Conservation (phyloP, 2,888 invertebrate species). For the Chironomus riparius region DNA sequence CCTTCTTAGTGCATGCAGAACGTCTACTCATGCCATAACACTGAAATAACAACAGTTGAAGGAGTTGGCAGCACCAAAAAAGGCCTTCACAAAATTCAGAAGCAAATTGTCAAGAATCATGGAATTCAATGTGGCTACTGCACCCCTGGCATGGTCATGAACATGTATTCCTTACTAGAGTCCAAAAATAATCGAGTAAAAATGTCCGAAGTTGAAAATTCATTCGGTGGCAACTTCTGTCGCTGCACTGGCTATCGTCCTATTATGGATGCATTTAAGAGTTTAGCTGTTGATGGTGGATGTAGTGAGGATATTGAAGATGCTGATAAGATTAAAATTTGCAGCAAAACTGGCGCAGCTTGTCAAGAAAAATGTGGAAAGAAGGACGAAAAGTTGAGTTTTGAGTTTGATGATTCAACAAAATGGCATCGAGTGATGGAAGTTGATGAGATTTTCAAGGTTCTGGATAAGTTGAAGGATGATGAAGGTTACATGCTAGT, state of each 20-base stretch:
- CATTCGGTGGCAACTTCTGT: constrained; percentile 69
- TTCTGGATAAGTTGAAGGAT: constrained; percentile 41
- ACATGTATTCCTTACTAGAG: constrained; percentile 44
- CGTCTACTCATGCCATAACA: constrained; percentile 49
- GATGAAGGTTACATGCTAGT: constrained; percentile 49
- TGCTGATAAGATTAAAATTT: not conserved
- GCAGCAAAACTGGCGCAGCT: constrained; percentile 36
- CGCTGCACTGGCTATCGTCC: constrained; percentile 73
- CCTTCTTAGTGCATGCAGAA: constrained; percentile 28
- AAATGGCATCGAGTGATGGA: constrained; percentile 46
- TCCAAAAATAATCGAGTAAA: constrained; percentile 46
- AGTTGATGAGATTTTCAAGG: constrained; percentile 45
- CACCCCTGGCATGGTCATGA: constrained; percentile 56
- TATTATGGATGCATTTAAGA: constrained; percentile 70
- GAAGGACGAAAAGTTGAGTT: not conserved
- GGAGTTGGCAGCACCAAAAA: constrained; percentile 55
- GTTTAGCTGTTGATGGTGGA: constrained; percentile 50
- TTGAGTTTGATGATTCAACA: constrained; percentile 36
- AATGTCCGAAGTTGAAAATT: constrained; percentile 60
- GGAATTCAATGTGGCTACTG: constrained; percentile 70
- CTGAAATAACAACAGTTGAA: constrained; percentile 62
- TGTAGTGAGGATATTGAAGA: constrained; percentile 40
- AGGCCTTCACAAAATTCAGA: constrained; percentile 64
- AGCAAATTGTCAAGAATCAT: constrained; percentile 52
- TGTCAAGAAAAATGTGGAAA: constrained; percentile 35